These are phyloP conservation scores for Paradoxurus hermaphroditus DNA, from an alignment of 2,113 vertebrate species.

Conservation along the genomic window DNA sequence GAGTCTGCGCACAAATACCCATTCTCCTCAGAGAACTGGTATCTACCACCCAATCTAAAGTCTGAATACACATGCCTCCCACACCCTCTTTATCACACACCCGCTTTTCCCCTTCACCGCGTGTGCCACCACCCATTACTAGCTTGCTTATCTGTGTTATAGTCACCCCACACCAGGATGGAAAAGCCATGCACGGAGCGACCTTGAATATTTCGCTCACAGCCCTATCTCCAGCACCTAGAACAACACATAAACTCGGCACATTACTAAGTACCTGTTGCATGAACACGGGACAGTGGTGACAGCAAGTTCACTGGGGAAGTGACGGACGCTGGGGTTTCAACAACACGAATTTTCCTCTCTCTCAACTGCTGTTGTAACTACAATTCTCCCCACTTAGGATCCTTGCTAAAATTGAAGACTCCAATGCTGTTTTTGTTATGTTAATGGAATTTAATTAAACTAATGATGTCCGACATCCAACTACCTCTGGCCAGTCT, in stretches of 20 bases:
- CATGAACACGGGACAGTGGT: accelerated
- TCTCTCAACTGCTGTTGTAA: not conserved
- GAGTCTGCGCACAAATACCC: not conserved
- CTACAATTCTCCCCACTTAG: not conserved
- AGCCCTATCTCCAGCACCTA: not conserved
- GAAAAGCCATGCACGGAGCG: accelerated
- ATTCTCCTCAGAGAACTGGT: not conserved
- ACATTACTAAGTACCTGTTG: not conserved
- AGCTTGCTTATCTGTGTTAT: not conserved
- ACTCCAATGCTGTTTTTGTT: not conserved
- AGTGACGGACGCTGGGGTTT: accelerated
- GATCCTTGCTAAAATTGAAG: not conserved
- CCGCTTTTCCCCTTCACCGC: not conserved
- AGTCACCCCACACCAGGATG: not conserved
- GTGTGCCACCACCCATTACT: not conserved
- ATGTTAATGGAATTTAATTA: constrained; percentile 44
- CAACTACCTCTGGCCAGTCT: not conserved
- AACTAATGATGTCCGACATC: constrained; percentile 17
- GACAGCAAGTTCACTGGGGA: accelerated
- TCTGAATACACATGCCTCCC: not conserved
- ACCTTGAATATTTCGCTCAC: not conserved
- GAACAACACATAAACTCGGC: not conserved
- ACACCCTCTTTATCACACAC: not conserved
- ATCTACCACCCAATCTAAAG: not conserved
- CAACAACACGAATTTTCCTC: not conserved